These are phyloP conservation scores for Sebastes oblongus DNA, from an alignment of 2,797 vertebrate genomes.

Conservation along the genomic window DNA sequence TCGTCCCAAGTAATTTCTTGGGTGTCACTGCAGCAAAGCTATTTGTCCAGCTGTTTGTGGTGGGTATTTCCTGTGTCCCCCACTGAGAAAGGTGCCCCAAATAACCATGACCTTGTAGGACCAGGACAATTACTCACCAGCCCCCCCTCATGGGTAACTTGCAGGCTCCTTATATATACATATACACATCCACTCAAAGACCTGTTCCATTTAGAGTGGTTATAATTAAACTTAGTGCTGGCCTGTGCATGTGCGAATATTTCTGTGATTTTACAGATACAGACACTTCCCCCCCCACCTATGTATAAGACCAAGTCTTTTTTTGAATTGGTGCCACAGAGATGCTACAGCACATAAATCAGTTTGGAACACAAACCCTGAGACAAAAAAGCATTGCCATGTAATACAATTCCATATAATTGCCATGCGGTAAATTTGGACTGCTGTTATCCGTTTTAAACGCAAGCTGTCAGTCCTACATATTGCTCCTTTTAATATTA, in stretches of 20 bases:
- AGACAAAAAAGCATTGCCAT: neutral
- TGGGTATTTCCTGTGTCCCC: neutral
- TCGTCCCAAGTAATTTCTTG: neutral
- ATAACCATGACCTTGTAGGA: neutral
- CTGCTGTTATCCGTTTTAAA: too few species aligned
- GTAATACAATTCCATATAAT: neutral
- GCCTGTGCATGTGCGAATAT: neutral
- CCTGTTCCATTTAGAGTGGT: neutral
- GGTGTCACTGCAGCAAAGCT: neutral
- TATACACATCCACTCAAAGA: neutral
- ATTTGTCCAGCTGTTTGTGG: neutral
- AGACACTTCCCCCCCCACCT: neutral
- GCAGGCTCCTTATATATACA: neutral
- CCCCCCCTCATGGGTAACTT: neutral
- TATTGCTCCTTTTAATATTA: too few species aligned
- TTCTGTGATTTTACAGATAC: neutral
- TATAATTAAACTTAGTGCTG: neutral
- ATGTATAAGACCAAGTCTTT: neutral
- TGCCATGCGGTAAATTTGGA: neutral
- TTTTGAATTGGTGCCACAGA: neutral
- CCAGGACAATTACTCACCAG: neutral
- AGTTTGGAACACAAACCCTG: neutral
- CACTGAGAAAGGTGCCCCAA: neutral
- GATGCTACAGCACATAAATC: neutral
- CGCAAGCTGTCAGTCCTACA: fast-evolving